Evolutionary conservation across 2,888 invertebrate species (phyloP).

Genomic region (Minunthozetes semirufus): DNA sequence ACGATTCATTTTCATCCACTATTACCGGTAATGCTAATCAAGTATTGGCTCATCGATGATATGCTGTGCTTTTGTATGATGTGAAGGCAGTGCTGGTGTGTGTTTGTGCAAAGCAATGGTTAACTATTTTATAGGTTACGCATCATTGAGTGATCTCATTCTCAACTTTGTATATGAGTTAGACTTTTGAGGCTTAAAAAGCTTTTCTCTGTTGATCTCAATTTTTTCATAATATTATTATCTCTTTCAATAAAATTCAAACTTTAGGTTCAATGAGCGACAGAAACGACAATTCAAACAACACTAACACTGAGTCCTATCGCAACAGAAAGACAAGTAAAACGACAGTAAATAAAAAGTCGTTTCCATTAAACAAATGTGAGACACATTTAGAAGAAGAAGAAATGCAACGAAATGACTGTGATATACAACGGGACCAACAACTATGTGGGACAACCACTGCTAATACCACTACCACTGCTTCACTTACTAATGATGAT

Average conservation of each 20-base stretch:
- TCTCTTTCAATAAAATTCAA: constrained; percentile 21
- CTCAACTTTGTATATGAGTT: constrained; percentile 13
- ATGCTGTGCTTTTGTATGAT: not conserved
- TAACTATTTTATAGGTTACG: constrained; percentile 29
- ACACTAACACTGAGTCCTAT: not conserved
- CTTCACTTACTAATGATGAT: not conserved
- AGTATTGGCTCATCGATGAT: constrained; percentile 8
- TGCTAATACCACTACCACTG: not conserved
- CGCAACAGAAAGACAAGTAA: not conserved
- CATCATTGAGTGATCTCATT: constrained; percentile 32
- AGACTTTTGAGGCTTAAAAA: not conserved
- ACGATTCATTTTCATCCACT: constrained; percentile 21
- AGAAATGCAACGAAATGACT: constrained; percentile 23
- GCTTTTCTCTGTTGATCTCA: constrained; percentile 27
- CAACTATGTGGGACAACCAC: constrained; percentile 4
- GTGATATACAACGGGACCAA: constrained; percentile 32
- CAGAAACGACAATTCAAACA: constrained; percentile 20
- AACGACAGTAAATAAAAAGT: constrained; percentile 7
- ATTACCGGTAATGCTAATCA: constrained; percentile 25
- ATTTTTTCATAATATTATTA: constrained; percentile 30
- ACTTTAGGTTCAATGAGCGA: constrained; percentile 32
- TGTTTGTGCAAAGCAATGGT: constrained; percentile 11
- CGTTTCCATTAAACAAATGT: constrained; percentile 21
- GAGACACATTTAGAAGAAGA: not conserved
- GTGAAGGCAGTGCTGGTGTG: not conserved